A percentile compares a stretch with the other conserved stretches of the same genome.
Evolutionary conservation across 2,888 invertebrate genomes (phyloP).

Genomic region (Lamellibrachia columna): DNA sequence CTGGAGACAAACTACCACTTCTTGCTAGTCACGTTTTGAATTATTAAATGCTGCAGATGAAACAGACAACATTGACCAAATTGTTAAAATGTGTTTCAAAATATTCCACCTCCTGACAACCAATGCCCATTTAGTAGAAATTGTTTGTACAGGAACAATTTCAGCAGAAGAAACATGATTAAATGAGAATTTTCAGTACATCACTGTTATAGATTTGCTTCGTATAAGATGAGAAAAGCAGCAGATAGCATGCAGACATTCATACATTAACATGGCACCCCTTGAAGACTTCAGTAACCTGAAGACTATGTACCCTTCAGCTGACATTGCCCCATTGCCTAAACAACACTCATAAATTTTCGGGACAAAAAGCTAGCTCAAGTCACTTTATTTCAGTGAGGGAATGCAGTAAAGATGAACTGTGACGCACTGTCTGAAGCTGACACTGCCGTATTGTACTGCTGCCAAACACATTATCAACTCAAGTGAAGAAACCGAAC

Average conservation of each 20-base stretch:
- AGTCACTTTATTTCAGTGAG: not conserved
- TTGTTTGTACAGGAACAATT: too few species aligned
- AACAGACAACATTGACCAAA: not conserved
- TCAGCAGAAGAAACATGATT: too few species aligned
- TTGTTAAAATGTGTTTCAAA: not conserved
- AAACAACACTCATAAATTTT: conserved; percentile 16
- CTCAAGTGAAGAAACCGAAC: not conserved
- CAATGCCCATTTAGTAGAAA: not conserved
- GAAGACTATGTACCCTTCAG: not conserved
- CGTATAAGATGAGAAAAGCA: not conserved
- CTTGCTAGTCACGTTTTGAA: not conserved
- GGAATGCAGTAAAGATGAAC: conserved; percentile 16
- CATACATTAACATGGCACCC: not conserved
- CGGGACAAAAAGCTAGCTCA: not conserved
- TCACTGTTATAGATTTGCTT: not conserved
- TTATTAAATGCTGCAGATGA: not conserved
- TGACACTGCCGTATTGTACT: conserved; percentile 1
- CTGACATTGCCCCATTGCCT: not conserved
- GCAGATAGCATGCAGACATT: not conserved
- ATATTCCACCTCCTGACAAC: not conserved
- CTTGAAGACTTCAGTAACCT: not conserved
- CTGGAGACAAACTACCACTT: not conserved
- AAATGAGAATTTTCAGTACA: not conserved
- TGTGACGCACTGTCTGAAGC: not conserved
- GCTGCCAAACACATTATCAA: not conserved